Base-by-base conservation (phyloP, 2,113 vertebrate genomes). In the Crotalus viridis region DNA sequence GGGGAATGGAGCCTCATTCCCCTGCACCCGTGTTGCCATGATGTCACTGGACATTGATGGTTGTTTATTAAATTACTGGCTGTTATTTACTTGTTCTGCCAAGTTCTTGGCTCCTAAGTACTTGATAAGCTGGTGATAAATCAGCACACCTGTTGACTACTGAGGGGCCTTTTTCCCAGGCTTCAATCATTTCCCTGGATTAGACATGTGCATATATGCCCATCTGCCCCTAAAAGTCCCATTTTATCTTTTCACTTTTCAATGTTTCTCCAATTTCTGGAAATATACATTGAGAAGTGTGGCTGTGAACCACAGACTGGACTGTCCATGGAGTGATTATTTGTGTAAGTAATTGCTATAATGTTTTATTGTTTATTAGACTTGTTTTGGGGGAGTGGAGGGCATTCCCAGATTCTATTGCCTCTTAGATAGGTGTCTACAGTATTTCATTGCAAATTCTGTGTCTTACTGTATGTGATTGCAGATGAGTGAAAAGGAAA, bases 301-400 rank as follows among this genome's bases (percentile, higher is more conserved):
- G 54, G 54, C 9, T 54, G 9, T 51, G 21, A 22, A 8, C 74
- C 26, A 90, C 48, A 81, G 5, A 91, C 28, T 39, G 64, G 46
- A 85, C 54, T 64, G 17, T 21, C 54, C 86, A 81, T 90, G 43
- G 88, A 74, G 28, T 13, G 87, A 28, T 56, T 24, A 9, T 91
- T 51, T 39, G 0, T 46, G 46, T 46, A 4, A 46, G 46, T 46
- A 4, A 46, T 46, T 46, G 46, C 46, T 46, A 3, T 0, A 93
- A 74, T 90, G 22, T 59, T 93, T 95, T 28, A 2, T 7, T 61
- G 33, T 92, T 93, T n/a, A 28, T 74, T 92, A 95, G 39, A 61
- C 22, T 52, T 7, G 17, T 52, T 52, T 52, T 52, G 7, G 10
- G 7, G 52, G 52, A 52, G 52, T 8, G 52, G 52, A 10, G 52